phyloP scores from a whole-genome alignment of 2,797 vertebrate species.

The Characodon lateralis region DNA sequence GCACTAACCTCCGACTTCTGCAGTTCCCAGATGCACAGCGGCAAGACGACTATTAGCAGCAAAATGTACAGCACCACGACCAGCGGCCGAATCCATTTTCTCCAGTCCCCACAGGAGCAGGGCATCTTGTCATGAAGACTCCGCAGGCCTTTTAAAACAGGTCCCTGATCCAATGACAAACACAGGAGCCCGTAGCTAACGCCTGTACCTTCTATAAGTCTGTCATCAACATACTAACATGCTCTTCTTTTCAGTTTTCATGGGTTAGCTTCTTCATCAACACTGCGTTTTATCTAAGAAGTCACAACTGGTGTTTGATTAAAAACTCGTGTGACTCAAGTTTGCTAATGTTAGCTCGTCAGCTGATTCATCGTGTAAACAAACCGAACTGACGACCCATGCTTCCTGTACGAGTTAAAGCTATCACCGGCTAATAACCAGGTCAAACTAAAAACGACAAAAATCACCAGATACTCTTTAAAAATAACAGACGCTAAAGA shows the following conservation, averaged over 20 bases:
- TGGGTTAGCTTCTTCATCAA: background rate
- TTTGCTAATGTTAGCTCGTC: slow-evolving; percentile 58
- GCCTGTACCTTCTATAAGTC: too few species aligned
- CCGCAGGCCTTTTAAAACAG: slow-evolving; percentile 16
- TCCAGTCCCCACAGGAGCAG: slow-evolving; percentile 95
- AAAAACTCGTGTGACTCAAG: slow-evolving; percentile 52
- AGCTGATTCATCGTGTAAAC: slow-evolving; percentile 73
- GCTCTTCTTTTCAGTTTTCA: too few species aligned
- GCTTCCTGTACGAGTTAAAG: too few species aligned
- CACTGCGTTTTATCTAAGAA: slow-evolving; percentile 3
- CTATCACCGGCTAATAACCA: background rate
- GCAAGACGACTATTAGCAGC: slow-evolving; percentile 87
- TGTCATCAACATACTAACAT: background rate
- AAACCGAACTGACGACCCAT: slow-evolving; percentile 45
- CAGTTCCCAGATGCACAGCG: slow-evolving; percentile 91
- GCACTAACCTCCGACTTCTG: slow-evolving; percentile 89
- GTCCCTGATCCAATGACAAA: slow-evolving; percentile 19
- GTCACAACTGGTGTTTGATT: slow-evolving; percentile 11
- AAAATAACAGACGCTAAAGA: background rate
- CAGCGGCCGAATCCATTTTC: slow-evolving; percentile 93
- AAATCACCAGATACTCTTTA: background rate
- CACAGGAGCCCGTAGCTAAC: background rate
- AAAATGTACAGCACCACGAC: slow-evolving; percentile 89
- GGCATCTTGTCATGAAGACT: slow-evolving; percentile 82
- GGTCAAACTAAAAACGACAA: background rate